Evolutionary conservation across 2,888 invertebrate species (phyloP).

Genomic region (Drosophila lutescens): DNA sequence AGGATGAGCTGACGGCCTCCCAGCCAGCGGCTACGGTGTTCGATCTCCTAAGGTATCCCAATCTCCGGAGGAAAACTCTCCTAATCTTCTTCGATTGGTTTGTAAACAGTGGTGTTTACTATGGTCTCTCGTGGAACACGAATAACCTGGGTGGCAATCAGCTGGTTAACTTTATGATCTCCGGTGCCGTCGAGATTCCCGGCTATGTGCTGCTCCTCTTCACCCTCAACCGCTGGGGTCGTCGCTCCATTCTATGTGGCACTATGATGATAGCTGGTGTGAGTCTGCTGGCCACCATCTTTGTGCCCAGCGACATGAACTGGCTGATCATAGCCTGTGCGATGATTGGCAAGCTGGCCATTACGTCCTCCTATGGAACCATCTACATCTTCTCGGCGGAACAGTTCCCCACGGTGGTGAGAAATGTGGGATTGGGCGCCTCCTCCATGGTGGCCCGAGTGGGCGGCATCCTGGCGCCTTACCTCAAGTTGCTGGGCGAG

Average conservation of each 20-base stretch:
- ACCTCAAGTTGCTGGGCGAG: conserved; percentile 89
- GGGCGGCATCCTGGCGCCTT: conserved; percentile 89
- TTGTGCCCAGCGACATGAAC: conserved; percentile 86
- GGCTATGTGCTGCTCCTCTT: conserved; percentile 88
- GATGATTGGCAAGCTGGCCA: conserved; percentile 90
- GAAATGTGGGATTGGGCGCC: conserved; percentile 94
- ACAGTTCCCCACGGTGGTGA: conserved; percentile 90
- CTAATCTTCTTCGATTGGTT: conserved; percentile 92
- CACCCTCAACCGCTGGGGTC: conserved; percentile 89
- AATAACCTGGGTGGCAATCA: conserved; percentile 90
- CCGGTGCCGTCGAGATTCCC: conserved; percentile 90
- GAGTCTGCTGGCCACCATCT: conserved; percentile 86
- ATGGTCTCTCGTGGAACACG: conserved; percentile 91
- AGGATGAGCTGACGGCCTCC: conserved; percentile 69
- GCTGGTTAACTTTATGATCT: conserved; percentile 89
- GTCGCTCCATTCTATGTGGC: conserved; percentile 88
- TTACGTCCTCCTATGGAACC: conserved; percentile 90
- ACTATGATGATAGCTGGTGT: conserved; percentile 88
- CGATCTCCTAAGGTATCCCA: conserved; percentile 87
- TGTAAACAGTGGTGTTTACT: conserved; percentile 91
- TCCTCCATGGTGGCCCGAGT: conserved; percentile 94
- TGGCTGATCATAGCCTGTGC: conserved; percentile 88
- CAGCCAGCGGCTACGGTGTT: conserved; percentile 85
- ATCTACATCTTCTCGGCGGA: conserved; percentile 90
- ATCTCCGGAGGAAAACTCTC: conserved; percentile 87